These are phyloP conservation scores for Anthopleura sola DNA, from an alignment of 64 coral and sea anemone genomes.

Conservation along the genomic window DNA sequence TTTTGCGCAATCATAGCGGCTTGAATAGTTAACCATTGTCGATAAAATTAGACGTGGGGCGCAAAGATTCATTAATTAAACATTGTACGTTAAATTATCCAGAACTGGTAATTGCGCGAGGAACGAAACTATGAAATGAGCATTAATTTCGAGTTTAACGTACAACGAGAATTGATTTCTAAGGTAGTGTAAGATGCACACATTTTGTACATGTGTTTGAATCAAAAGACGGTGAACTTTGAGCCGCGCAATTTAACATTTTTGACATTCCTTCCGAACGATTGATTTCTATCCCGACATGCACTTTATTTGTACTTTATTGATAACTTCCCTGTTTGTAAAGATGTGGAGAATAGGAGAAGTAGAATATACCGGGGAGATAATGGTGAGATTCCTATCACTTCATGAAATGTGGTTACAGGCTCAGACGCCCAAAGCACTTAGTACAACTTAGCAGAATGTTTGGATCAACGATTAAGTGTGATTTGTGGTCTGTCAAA, in stretches of 20 bases:
- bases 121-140: no score
- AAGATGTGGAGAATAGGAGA: neutral
- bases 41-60: no score
- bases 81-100: no score
- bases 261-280: neutral
- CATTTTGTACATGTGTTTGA: no score
- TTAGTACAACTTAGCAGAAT: neutral
- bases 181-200: no score
- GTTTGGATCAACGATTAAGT: neutral
- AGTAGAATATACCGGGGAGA: no score
- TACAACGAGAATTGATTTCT: no score
- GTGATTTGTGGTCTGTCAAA: neutral
- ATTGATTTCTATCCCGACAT: neutral
- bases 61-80: no score
- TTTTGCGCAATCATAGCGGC: neutral
- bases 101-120: no score
- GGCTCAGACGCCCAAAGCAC: neutral
- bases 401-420: neutral
- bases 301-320: neutral
- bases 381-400: neutral
- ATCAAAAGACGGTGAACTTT: no score
- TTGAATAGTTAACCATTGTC: neutral
- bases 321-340: neutral
- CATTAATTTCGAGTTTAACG: no score
- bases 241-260: no score